phyloP scores from a whole-genome alignment of 2,888 invertebrate species.

The Drosophila greeni region DNA sequence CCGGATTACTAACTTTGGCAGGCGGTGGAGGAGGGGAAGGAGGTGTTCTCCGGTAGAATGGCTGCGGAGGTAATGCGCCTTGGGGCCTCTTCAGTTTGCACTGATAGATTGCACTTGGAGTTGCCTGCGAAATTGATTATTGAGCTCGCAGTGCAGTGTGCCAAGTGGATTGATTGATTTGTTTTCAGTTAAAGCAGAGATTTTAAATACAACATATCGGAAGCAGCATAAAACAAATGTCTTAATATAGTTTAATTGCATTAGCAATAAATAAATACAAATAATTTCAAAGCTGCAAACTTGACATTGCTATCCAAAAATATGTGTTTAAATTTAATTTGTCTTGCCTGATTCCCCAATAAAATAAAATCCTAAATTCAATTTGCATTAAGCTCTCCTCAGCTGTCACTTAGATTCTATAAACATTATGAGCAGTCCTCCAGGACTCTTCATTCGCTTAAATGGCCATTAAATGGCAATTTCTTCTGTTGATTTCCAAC shows the following conservation, averaged over 20 bases:
- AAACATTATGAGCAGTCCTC: neutral
- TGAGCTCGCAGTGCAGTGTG: constrained; percentile 48
- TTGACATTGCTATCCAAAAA: too few species aligned
- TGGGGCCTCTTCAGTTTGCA: constrained; percentile 26
- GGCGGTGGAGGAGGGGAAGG: neutral
- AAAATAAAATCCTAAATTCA: neutral
- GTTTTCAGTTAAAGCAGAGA: neutral
- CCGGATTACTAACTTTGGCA: constrained; percentile 29
- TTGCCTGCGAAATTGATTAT: constrained; percentile 45
- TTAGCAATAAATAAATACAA: too few species aligned
- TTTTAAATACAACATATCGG: neutral
- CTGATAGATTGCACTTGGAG: constrained; percentile 61
- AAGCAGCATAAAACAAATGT: neutral
- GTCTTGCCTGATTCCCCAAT: too few species aligned
- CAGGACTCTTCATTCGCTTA: neutral
- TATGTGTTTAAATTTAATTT: neutral
- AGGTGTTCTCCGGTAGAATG: neutral
- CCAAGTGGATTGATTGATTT: constrained; percentile 29
- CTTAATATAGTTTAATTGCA: too few species aligned
- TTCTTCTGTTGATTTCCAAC: constrained; percentile 9
- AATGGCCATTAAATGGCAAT: constrained; percentile 16
- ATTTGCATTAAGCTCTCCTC: neutral
- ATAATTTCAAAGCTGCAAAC: too few species aligned
- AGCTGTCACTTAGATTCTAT: neutral
- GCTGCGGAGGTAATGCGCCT: constrained; percentile 1